Percentiles rank a stretch among this genome's conserved stretches.
These are phyloP conservation scores for Macrophya annulata DNA, from an alignment of 2,888 invertebrate genomes.

Conservation along the genomic window DNA sequence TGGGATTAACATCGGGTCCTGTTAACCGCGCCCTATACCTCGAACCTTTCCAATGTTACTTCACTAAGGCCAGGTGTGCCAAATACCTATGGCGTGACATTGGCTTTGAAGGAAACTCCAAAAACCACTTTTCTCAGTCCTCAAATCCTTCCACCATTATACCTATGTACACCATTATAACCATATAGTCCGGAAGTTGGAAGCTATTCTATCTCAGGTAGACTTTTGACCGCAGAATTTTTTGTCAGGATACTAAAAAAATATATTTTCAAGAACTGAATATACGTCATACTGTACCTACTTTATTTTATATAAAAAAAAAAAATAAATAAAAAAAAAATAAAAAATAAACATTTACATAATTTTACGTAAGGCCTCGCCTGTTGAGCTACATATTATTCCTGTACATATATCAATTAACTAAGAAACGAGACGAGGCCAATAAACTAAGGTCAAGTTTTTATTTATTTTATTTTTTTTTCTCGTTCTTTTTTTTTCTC, in stretches of 20 bases:
- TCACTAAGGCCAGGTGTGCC: conserved; percentile 24
- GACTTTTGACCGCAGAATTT: not conserved
- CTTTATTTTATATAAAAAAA: not conserved
- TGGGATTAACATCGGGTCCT: conserved; percentile 34
- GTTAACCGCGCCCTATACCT: conserved; percentile 10
- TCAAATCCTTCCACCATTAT: not conserved
- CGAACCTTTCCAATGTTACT: conserved; percentile 2
- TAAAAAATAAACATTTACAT: not conserved
- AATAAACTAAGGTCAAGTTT: conserved; percentile 6
- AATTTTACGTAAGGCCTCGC: not conserved
- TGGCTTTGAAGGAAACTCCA: conserved; percentile 4
- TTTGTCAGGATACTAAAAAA: not conserved
- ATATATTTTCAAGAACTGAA: not conserved
- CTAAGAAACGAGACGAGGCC: not conserved
- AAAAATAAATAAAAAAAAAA: not conserved
- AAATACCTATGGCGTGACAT: not conserved
- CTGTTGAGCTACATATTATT: not conserved
- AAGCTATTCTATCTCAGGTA: not conserved
- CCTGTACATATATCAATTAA: not conserved
- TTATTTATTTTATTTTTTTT: not conserved
- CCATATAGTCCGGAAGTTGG: not conserved
- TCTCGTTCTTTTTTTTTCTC: not conserved
- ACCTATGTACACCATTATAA: not conserved
- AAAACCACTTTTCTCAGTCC: conserved; percentile 5
- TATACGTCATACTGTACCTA: not conserved